Evolutionary conservation across 2,797 vertebrate species (phyloP), one percentile per base, ranked within the genome.

Genomic region (Urosaurus nigricauda): DNA sequence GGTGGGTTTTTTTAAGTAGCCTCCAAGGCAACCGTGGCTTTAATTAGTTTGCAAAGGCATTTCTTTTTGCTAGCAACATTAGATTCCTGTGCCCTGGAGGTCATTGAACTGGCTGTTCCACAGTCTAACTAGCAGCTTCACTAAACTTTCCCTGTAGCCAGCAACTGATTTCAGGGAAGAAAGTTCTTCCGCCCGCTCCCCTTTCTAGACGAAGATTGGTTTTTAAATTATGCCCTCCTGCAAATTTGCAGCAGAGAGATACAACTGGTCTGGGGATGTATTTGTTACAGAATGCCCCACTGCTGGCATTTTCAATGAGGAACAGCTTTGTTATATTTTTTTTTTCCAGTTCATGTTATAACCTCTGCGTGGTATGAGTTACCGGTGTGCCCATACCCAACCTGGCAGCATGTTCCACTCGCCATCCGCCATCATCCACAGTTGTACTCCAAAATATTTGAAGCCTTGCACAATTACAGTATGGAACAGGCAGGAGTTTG

Each of bases 101-200:
- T 84, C 63, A 71, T 26, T 16, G 82, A 2, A 0, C 75, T 63
- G 58, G 81, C 73, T 87, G 73, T 79, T 0, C n/a, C 35, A 37
- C 58, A 14, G 1, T 21, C 43, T 6, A 0, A 2, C 75, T 12
- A 0, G 21, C 75, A 65, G 21, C 68, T 60, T 78, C 1, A 0
- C 32, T 7, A 79, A 68, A 88, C 0, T 6, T 53, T 58, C 51
- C 82, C 73, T 63, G 26, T 43, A 1, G 0, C 71, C n/a, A 86
- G 65, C 14, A 0, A 7, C 74, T 84, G 63, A 5, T 58, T 53
- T 40, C 60, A 58, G 24, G 26, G 47, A 70, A 73, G 43, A 74
- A 47, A 19, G 21, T 58, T 63, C 35, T 19, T 19, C 37, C 37
- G 29, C 26, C 32, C 6, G 19, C 17, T 51, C 40, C 24, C 16